These are phyloP conservation scores for Euproctis similis DNA, from an alignment of 2,888 invertebrate species.

Conservation along the genomic window DNA sequence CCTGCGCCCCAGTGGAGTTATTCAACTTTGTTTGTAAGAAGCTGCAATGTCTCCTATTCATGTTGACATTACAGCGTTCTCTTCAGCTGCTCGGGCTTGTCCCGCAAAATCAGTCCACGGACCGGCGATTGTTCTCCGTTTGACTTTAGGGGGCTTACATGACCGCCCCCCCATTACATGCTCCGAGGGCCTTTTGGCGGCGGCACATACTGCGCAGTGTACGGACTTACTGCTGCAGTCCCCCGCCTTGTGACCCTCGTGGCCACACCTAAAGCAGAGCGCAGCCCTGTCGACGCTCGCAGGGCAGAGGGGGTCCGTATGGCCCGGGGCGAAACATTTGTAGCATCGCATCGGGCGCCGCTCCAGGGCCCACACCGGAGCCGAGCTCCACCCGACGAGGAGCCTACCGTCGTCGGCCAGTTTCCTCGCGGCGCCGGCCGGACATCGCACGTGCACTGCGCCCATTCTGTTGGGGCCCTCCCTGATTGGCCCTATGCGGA, in stretches of 20 bases:
- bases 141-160: neutral
- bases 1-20: too few species aligned
- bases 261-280: neutral
- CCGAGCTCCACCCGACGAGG: neutral
- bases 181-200: neutral
- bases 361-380: neutral
- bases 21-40: too few species aligned
- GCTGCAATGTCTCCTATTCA: too few species aligned
- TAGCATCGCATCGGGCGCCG: neutral
- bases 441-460: neutral
- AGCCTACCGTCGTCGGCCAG: neutral
- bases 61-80: too few species aligned
- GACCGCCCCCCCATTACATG: neutral
- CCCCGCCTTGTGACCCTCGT: neutral
- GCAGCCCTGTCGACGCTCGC: neutral
- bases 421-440: neutral
- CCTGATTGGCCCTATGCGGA: neutral
- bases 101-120: too few species aligned
- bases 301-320: neutral
- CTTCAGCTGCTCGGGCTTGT: too few species aligned
- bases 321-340: neutral
- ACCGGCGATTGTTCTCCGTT: neutral
- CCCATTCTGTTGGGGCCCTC: neutral
- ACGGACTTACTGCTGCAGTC: neutral
- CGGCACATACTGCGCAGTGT: neutral